Evolutionary conservation across 2,113 vertebrate genomes (phyloP).

Genomic region (Nicator chloris): DNA sequence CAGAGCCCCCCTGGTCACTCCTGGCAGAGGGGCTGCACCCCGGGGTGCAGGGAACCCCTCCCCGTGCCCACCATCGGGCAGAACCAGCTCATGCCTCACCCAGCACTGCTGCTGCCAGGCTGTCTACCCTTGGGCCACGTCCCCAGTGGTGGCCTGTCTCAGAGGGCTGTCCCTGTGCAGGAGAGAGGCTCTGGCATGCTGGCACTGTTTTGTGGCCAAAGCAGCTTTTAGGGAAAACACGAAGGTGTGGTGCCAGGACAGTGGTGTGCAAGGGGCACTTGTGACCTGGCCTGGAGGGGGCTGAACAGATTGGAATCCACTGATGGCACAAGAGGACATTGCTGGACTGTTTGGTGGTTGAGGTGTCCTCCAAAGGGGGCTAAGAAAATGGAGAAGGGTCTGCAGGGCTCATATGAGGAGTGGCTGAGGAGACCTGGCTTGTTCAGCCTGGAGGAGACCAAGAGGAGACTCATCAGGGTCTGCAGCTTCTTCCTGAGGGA

Average conservation of each 20-base stretch:
- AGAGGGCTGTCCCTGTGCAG: not conserved
- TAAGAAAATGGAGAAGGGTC: not conserved
- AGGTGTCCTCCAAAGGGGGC: not conserved
- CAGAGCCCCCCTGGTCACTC: not conserved
- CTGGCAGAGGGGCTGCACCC: not conserved
- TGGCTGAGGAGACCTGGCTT: not conserved
- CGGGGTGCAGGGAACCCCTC: not conserved
- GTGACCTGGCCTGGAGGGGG: accelerated
- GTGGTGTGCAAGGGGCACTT: accelerated
- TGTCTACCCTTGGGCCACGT: not conserved
- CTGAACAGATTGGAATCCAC: not conserved
- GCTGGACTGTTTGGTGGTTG: too few species aligned
- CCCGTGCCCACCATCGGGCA: accelerated
- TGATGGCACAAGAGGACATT: not conserved
- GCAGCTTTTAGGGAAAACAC: not conserved
- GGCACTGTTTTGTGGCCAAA: not conserved
- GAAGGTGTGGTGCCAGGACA: not conserved
- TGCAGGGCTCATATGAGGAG: not conserved
- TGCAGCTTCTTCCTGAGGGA: not conserved
- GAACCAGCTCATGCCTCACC: not conserved
- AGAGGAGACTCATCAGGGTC: not conserved
- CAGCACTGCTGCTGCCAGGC: not conserved
- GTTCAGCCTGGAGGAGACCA: not conserved
- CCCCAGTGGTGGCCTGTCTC: not conserved
- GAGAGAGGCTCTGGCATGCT: not conserved